phyloP scores from a whole-genome alignment of 2,113 vertebrate genomes.

The Hucho hucho region DNA sequence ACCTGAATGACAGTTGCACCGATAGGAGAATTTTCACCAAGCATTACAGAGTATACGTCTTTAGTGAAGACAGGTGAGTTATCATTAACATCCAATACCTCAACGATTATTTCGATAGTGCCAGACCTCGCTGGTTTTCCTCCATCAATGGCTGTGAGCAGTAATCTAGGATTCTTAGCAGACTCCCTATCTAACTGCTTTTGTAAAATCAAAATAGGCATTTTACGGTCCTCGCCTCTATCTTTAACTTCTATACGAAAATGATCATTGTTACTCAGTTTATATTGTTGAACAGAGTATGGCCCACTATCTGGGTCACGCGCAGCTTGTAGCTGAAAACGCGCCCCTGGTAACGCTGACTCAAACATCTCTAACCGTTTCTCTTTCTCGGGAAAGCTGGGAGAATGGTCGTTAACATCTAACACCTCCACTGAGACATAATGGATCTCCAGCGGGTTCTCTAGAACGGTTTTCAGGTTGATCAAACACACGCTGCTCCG shows the following conservation, averaged over 20 bases:
- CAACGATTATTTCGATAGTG: slow-evolving; percentile 38
- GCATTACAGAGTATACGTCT: slow-evolving; percentile 23
- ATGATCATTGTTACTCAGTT: slow-evolving; percentile 41
- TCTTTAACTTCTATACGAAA: slow-evolving; percentile 40
- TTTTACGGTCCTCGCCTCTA: slow-evolving; percentile 31
- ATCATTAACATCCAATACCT: slow-evolving; percentile 51
- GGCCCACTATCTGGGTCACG: slow-evolving; percentile 65
- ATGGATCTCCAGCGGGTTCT: slow-evolving; percentile 41
- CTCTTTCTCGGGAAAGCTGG: slow-evolving; percentile 34
- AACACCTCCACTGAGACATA: slow-evolving; percentile 32
- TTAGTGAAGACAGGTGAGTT: slow-evolving; percentile 51
- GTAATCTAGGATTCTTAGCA: slow-evolving; percentile 8
- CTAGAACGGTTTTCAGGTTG: slow-evolving; percentile 36
- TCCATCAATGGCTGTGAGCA: slow-evolving; percentile 50
- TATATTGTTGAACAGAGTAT: slow-evolving; percentile 62
- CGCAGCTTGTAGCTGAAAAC: slow-evolving; percentile 66
- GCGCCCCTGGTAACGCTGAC: slow-evolving; percentile 45
- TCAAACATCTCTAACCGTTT: slow-evolving; percentile 56
- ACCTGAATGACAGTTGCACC: slow-evolving; percentile 29
- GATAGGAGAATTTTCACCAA: slow-evolving; percentile 25
- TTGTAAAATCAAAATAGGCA: slow-evolving; percentile 38
- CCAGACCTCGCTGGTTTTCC: slow-evolving; percentile 44
- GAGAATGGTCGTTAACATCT: slow-evolving; percentile 45
- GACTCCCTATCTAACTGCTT: slow-evolving; percentile 47
- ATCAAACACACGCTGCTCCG: slow-evolving; percentile 24